Percentiles rank a stretch among this genome's conserved stretches.
Evolutionary conservation across 2,797 vertebrate genomes (phyloP).

Genomic region (Spheniscus humboldti): DNA sequence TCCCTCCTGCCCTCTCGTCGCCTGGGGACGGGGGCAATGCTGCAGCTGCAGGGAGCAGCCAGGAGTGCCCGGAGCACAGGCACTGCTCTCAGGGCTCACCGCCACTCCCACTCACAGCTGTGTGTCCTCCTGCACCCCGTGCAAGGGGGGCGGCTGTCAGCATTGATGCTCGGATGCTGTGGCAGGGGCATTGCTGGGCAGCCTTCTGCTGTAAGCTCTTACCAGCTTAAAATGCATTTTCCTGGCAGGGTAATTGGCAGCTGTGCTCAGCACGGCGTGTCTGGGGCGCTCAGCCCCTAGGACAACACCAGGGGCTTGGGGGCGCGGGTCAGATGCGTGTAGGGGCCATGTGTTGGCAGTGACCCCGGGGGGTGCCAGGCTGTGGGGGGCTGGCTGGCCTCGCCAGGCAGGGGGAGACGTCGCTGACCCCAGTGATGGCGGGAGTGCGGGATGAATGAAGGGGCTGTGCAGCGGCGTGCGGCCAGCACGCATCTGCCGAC

Average conservation of each 20-base stretch:
- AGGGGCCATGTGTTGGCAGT: background rate
- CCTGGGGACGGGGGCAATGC: background rate
- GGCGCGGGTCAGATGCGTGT: fast-evolving
- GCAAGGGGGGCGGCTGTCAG: background rate
- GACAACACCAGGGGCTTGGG: fast-evolving
- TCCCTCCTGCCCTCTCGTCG: no score
- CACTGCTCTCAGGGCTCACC: background rate
- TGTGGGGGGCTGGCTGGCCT: background rate
- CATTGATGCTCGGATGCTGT: background rate
- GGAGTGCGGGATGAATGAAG: background rate
- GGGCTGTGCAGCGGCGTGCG: background rate
- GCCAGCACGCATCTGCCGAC: background rate
- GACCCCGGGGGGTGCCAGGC: background rate
- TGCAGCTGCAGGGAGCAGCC: background rate
- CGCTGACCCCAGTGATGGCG: background rate
- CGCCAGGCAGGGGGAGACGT: background rate
- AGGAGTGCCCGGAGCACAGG: background rate
- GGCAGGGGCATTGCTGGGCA: background rate
- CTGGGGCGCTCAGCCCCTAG: background rate
- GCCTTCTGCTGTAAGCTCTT: background rate
- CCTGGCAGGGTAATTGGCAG: background rate
- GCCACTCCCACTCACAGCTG: fast-evolving
- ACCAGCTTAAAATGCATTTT: background rate
- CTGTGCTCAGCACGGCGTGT: background rate
- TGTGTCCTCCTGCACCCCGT: no score